Evolutionary conservation across 2,113 vertebrate genomes (phyloP).

Genomic region (Microtus montanus): DNA sequence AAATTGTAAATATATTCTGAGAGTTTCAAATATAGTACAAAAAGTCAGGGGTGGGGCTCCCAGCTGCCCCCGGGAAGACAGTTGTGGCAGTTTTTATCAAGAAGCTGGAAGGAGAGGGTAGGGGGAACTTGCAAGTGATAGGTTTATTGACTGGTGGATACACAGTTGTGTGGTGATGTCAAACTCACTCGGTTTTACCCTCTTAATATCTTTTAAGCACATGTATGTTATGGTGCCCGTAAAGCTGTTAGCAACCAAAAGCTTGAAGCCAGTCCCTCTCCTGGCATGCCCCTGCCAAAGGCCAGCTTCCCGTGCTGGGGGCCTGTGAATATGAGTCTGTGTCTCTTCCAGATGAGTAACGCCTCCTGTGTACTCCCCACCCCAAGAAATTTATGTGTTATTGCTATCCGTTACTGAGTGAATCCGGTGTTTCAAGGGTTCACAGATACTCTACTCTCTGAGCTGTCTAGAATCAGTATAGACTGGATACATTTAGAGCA

Average conservation of each 20-base stretch:
- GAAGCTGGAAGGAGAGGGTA: background rate
- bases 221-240: background rate
- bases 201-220: background rate
- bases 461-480: constrained; percentile 1
- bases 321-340: background rate
- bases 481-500: background rate
- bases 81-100: background rate
- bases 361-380: background rate
- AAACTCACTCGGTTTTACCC: background rate
- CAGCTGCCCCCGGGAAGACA: background rate
- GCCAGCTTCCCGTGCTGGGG: background rate
- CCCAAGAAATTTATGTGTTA: background rate
- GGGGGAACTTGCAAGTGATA: background rate
- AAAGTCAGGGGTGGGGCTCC: background rate
- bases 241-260: constrained; percentile 6
- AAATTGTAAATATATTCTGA: background rate
- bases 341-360: constrained; percentile 4
- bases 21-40: background rate
- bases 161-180: background rate
- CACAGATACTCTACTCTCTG: background rate
- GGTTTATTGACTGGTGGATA: background rate
- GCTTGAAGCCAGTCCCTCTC: background rate
- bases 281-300: background rate
- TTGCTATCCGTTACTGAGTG: background rate
- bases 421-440: background rate